These are phyloP conservation scores for Anniella stebbinsi DNA, from an alignment of 2,797 vertebrate genomes.

Conservation along the genomic window DNA sequence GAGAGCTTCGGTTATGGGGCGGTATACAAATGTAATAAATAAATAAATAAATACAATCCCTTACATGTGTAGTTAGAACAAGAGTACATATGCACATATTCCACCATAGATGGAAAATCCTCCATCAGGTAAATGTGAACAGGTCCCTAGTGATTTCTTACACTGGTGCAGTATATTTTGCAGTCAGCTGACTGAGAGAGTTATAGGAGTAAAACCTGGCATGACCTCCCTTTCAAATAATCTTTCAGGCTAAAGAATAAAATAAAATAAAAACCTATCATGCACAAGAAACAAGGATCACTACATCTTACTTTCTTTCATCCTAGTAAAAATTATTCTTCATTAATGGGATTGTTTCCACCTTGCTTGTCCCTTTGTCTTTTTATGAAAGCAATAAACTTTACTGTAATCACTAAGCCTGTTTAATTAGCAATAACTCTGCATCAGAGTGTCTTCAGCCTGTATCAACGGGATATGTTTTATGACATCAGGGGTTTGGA, in stretches of 20 bases:
- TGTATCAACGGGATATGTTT: not conserved
- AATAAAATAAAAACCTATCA: not conserved
- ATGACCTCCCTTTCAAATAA: not conserved
- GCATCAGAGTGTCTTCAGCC: not conserved
- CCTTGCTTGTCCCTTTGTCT: not conserved
- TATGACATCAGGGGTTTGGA: not conserved
- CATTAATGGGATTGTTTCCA: slow-evolving; percentile 2
- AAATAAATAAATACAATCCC: not conserved
- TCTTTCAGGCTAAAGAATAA: not conserved
- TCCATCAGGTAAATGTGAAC: not conserved
- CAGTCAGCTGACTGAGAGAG: not conserved
- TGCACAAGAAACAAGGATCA: not conserved
- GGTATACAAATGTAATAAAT: too few relatives aligned
- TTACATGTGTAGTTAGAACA: not conserved
- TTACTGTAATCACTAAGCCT: not conserved
- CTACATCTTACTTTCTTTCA: not conserved
- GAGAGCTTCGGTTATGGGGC: too few relatives aligned
- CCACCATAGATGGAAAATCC: not conserved
- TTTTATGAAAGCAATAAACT: slow-evolving; percentile 11
- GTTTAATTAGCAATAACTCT: slow-evolving; percentile 2
- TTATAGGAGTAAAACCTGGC: not conserved
- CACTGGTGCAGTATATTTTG: not conserved
- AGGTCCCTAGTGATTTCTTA: not conserved
- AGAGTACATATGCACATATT: not conserved
- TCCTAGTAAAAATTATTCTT: not conserved